Percentiles rank a stretch among this genome's conserved stretches.
phyloP scores from a whole-genome alignment of 2,113 vertebrate genomes.

The Tachuris rubrigastra region DNA sequence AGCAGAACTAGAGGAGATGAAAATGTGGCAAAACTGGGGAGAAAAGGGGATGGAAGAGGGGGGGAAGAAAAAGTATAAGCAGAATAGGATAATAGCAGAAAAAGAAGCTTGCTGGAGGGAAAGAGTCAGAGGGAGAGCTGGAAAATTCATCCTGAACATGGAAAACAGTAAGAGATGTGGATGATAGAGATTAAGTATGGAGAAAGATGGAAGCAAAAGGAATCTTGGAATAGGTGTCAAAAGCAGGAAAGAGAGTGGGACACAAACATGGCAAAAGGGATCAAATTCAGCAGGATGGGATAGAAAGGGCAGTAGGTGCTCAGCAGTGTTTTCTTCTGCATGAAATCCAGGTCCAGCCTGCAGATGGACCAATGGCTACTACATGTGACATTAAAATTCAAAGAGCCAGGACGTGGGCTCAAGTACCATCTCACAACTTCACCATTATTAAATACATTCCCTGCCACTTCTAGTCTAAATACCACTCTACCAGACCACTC shows the following conservation, averaged over 20 bases:
- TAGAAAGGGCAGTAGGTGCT: not conserved
- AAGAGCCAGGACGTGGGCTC: not conserved
- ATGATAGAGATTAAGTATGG: not conserved
- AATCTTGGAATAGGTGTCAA: not conserved
- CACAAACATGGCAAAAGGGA: not conserved
- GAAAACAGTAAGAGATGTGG: not conserved
- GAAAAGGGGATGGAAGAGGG: fast-evolving
- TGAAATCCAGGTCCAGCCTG: not conserved
- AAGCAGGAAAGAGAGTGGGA: not conserved
- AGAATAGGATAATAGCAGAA: not conserved
- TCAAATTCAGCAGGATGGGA: not conserved
- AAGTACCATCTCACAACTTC: not conserved
- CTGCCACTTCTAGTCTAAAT: not conserved
- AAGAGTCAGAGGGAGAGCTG: not conserved
- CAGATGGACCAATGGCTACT: fast-evolving
- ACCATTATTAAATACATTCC: not conserved
- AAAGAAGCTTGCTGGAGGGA: not conserved
- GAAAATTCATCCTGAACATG: not conserved
- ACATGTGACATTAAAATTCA: not conserved
- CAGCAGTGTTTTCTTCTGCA: not conserved
- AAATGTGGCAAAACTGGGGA: not conserved
- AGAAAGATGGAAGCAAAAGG: not conserved
- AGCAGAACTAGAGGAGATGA: not conserved
- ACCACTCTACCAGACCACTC: not conserved
- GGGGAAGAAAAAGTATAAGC: not conserved